Conservation (phyloP, 1,140 invertebrate genomes). For the Orchesella cincta region DNA sequence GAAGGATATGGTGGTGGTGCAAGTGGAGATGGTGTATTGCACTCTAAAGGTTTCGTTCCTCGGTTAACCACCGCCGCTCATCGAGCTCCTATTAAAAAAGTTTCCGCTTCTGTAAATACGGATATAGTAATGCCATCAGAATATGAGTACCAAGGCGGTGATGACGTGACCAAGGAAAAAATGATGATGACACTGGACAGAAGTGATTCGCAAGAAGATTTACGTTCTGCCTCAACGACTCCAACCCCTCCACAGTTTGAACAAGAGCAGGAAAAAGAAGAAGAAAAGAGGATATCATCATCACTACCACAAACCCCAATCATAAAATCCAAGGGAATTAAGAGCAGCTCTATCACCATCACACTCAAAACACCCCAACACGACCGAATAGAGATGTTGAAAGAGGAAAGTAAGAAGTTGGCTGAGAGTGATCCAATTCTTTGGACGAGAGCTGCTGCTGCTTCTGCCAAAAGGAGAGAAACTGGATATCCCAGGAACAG, state of each 20-base stretch:
- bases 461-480: too few relatives aligned
- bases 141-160: background rate
- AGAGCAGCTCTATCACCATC: background rate
- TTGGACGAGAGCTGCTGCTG: background rate
- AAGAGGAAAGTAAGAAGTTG: slow-evolving; percentile 4
- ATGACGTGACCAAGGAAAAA: background rate
- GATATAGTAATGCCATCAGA: slow-evolving; percentile 4
- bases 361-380: background rate
- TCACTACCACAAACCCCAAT: background rate
- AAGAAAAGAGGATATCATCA: background rate
- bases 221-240: slow-evolving; percentile 33
- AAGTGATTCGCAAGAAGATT: slow-evolving; percentile 4
- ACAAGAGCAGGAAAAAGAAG: background rate
- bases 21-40: too few relatives aligned
- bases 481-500: background rate
- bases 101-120: slow-evolving; percentile 21
- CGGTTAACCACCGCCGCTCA: background rate
- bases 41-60: background rate
- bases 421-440: background rate
- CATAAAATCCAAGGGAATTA: background rate
- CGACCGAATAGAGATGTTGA: background rate
- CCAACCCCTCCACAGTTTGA: slow-evolving; percentile 27
- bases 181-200: slow-evolving; percentile 7
- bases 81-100: background rate
- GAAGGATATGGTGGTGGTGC: too few relatives aligned